Conservation (phyloP, 30 jellyfish, hydroid and myxozoan species). For the Cassiopea xamachana region DNA sequence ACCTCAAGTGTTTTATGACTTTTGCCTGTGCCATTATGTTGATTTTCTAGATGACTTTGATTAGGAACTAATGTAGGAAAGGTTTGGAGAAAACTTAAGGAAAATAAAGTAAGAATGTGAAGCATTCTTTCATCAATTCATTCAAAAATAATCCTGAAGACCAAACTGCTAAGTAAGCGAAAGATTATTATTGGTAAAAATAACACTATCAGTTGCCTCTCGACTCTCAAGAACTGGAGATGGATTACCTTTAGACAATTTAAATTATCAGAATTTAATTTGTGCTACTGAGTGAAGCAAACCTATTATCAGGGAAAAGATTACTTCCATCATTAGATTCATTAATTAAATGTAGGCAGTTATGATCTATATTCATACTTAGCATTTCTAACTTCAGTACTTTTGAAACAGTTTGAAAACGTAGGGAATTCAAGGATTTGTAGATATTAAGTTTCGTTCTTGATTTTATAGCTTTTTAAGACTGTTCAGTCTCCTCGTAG, state of each 20-base stretch:
- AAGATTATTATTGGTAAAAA: not conserved
- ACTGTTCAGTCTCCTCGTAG: not conserved
- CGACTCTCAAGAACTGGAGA: not conserved
- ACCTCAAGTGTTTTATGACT: not conserved
- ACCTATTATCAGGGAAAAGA: not conserved
- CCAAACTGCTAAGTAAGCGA: not conserved
- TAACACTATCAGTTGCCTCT: not conserved
- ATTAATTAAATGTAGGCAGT: not conserved
- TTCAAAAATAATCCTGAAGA: not conserved
- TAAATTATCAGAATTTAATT: not conserved
- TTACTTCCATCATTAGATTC: not conserved
- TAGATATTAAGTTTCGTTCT: not conserved
- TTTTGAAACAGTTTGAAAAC: not conserved
- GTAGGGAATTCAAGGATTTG: too few species aligned
- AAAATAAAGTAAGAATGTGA: not conserved
- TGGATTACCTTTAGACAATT: not conserved
- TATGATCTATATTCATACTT: not conserved
- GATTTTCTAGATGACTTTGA: not conserved
- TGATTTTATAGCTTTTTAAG: not conserved
- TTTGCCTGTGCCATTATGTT: not conserved
- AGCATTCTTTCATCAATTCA: not conserved
- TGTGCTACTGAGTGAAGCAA: not conserved
- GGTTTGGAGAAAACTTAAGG: not conserved
- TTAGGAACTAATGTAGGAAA: not conserved
- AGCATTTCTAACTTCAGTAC: not conserved